A percentile compares a stretch with the other conserved stretches of the same genome.
phyloP scores from a whole-genome alignment of 2,113 vertebrate genomes.

The Paedocypris sp. region DNA sequence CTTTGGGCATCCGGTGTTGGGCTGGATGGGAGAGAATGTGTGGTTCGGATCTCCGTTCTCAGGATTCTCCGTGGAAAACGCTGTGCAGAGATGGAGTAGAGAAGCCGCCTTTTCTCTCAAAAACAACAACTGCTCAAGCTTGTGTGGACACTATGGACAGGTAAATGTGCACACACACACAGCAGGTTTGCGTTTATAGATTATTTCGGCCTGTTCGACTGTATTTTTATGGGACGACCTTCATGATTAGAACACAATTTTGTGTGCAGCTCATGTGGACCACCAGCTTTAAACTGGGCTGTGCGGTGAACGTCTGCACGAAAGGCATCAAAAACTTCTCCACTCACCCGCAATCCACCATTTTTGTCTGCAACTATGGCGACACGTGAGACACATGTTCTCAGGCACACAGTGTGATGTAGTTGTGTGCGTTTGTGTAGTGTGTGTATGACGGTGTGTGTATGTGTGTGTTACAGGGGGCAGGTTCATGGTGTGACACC shows the following conservation, averaged over 20 bases:
- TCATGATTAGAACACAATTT: too few species aligned
- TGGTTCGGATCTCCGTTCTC: slow-evolving; percentile 24
- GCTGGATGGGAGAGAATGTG: slow-evolving; percentile 36
- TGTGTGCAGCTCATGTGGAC: slow-evolving; percentile 38
- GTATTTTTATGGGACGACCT: too few species aligned
- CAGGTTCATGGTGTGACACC: slow-evolving; percentile 35
- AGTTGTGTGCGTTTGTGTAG: too few species aligned
- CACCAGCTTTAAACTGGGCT: slow-evolving; percentile 36
- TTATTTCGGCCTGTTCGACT: too few species aligned
- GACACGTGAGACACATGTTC: slow-evolving; percentile 41
- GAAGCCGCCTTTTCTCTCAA: slow-evolving; percentile 22
- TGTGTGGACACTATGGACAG: slow-evolving; percentile 44
- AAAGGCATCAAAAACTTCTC: slow-evolving; percentile 33
- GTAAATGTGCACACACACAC: slow-evolving; percentile 5
- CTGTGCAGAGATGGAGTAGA: slow-evolving; percentile 30
- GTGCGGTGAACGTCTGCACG: slow-evolving; percentile 35
- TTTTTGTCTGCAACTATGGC: slow-evolving; percentile 43
- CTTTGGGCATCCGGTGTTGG: slow-evolving; percentile 24
- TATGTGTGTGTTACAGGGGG: slow-evolving; percentile 17
- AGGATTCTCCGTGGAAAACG: slow-evolving; percentile 26
- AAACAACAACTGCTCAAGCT: slow-evolving; percentile 20
- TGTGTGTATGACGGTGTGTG: too few species aligned
- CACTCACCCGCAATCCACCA: slow-evolving; percentile 13
- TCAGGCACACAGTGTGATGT: too few species aligned
- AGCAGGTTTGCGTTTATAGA: too few species aligned